A percentile compares a stretch with the other conserved stretches of the same genome.
These are phyloP conservation scores for Drosophila arizonae DNA, from an alignment of 1,140 invertebrate genomes.

Conservation along the genomic window DNA sequence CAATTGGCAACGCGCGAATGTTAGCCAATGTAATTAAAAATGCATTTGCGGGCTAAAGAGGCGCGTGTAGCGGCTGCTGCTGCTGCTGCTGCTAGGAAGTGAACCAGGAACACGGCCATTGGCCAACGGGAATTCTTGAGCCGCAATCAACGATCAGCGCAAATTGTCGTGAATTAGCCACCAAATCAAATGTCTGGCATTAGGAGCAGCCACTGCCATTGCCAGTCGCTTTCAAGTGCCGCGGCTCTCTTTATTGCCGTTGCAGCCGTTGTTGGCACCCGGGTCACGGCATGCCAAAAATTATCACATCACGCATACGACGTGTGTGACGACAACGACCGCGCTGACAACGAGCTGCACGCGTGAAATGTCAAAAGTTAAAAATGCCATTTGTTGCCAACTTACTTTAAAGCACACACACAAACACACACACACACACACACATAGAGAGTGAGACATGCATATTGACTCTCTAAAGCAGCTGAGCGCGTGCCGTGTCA, in stretches of 20 bases:
- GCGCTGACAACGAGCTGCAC: slow-evolving; percentile 42
- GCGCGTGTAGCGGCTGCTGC: slow-evolving; percentile 47
- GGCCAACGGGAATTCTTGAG: slow-evolving; percentile 14
- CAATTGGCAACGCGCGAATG: slow-evolving; percentile 58
- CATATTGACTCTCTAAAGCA: not conserved
- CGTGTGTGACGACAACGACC: slow-evolving; percentile 58
- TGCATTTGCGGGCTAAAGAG: slow-evolving; percentile 69
- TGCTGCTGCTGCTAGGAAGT: slow-evolving; percentile 49
- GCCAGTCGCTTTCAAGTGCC: slow-evolving; percentile 41
- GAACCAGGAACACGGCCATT: slow-evolving; percentile 18
- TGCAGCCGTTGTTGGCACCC: not conserved
- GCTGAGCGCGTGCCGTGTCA: slow-evolving; percentile 20
- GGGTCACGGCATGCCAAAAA: slow-evolving; percentile 54
- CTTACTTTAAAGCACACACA: slow-evolving; percentile 18
- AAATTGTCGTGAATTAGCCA: slow-evolving; percentile 75
- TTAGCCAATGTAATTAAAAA: slow-evolving; percentile 79
- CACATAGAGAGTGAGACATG: not conserved
- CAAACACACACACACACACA: not conserved
- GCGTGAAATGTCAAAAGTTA: slow-evolving; percentile 81
- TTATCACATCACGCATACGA: slow-evolving; percentile 80
- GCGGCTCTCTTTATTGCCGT: not conserved
- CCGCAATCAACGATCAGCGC: slow-evolving; percentile 65
- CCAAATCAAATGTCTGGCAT: slow-evolving; percentile 62
- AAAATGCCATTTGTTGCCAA: slow-evolving; percentile 68
- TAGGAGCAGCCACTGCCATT: slow-evolving; percentile 26